Conservation (phyloP, 2,113 vertebrate species). For the Desmodus rotundus region DNA sequence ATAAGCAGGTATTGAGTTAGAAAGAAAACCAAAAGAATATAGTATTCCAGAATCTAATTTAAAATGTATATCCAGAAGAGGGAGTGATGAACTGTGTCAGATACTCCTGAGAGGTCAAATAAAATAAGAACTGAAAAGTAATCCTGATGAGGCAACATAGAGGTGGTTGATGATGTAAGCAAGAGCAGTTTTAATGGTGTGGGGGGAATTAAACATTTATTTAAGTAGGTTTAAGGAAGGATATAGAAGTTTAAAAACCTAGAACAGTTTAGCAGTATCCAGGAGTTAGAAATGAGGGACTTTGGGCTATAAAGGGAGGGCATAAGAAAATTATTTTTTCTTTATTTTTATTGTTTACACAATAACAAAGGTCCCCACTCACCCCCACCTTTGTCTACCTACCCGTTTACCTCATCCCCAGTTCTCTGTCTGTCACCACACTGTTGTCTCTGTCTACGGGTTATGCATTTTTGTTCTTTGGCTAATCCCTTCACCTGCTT, state of each 20-base stretch:
- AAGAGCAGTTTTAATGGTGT: neutral
- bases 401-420: too few relatives aligned
- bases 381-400: too few relatives aligned
- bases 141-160: neutral
- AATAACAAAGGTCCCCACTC: too few relatives aligned
- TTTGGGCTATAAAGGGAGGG: neutral
- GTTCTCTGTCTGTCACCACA: too few relatives aligned
- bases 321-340: neutral
- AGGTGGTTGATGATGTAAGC: neutral
- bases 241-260: neutral
- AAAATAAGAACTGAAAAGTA: neutral
- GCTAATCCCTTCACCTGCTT: too few relatives aligned
- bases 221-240: neutral
- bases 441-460: too few relatives aligned
- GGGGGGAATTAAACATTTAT: neutral
- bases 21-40: neutral
- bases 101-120: neutral
- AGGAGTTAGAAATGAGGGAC: neutral
- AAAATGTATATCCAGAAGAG: neutral
- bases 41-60: neutral
- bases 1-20: neutral
- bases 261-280: neutral
- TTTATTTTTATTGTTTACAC: too few relatives aligned
- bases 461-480: too few relatives aligned
- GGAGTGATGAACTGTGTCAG: neutral